Base-by-base conservation (phyloP, 2,888 invertebrate genomes). In the Phyllotreta striolata region DNA sequence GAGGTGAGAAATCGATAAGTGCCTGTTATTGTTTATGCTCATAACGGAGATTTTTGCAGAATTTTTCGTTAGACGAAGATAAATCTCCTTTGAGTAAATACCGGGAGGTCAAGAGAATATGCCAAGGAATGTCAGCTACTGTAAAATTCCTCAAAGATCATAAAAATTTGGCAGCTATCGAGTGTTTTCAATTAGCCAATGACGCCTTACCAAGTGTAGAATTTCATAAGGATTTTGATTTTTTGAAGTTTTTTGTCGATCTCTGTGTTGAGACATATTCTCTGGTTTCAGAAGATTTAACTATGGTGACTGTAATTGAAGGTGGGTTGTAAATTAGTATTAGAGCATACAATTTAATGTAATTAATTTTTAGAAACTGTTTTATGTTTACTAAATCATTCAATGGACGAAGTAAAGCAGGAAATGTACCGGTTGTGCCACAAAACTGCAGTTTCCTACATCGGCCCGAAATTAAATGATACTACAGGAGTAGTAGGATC, bases 361-460 rank as follows among this genome's bases (percentile, higher is more conserved):
- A n/a, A 9, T 47, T 47, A 6, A 35, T 34, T 47, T 75, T 72
- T 62, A 75, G 78, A 79, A 72, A 82, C 87, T 66, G 80, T 84
- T 7, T 76, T 89, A 34, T 78, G 76, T 67, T 78, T 90, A 49
- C 82, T 90, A 79, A 84, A 87, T 0, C 87, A 89, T 73, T 83
- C 80, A 65, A 81, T 85, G 8, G 76, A 79, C 4, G 85, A 86
- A 80, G 83, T 89, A 3, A 82, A 83, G 68, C 79, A 80, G 14
- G 83, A 82, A 62, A 85, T 85, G 71, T 90, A 89, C 72, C 77
- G 77, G 41, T 81, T 84, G 69, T 83, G 88, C 71, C 82, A 84
- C 24, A 82, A 82, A 46, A 82, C 85, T 76, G 85, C 89, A 6
- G 80, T 83, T 64, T 80, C 80, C 3, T 82, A 85, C 38, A 79